These are phyloP conservation scores for Rotaria magnacalcarata DNA, from an alignment of 2,888 invertebrate genomes.

Conservation along the genomic window DNA sequence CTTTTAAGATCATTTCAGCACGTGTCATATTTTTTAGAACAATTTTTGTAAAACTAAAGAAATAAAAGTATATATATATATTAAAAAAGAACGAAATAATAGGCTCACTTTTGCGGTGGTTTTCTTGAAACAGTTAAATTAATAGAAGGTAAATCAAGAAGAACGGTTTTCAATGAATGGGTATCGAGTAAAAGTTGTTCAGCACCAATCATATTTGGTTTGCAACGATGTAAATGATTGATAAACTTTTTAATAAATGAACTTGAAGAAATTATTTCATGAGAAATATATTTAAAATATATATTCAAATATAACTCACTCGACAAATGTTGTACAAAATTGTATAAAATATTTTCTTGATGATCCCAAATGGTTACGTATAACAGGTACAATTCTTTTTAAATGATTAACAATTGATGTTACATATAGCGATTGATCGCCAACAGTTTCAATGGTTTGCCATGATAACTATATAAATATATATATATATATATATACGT, in stretches of 20 bases:
- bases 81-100: neutral
- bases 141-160: slow-evolving; percentile 86
- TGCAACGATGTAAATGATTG: slow-evolving; percentile 76
- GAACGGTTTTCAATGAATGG: slow-evolving; percentile 68
- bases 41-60: slow-evolving; percentile 43
- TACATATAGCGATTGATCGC: slow-evolving; percentile 92
- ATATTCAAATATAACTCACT: slow-evolving; percentile 55
- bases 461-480: slow-evolving; percentile 68
- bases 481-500: too few relatives aligned
- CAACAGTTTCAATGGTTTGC: slow-evolving; percentile 85
- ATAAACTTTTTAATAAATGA: slow-evolving; percentile 89
- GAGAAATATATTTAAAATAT: neutral
- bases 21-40: slow-evolving; percentile 40
- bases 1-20: slow-evolving; percentile 44
- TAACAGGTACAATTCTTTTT: slow-evolving; percentile 77
- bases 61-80: neutral
- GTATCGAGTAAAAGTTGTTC: slow-evolving; percentile 92
- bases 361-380: slow-evolving; percentile 80
- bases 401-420: slow-evolving; percentile 80
- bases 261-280: slow-evolving; percentile 38
- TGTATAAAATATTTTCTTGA: slow-evolving; percentile 96
- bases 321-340: slow-evolving; percentile 90
- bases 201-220: slow-evolving; percentile 81
- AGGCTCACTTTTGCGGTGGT: slow-evolving; percentile 66
- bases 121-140: slow-evolving; percentile 79